phyloP scores from a whole-genome alignment of 2,888 invertebrate genomes.

The Epirrita christyi region DNA sequence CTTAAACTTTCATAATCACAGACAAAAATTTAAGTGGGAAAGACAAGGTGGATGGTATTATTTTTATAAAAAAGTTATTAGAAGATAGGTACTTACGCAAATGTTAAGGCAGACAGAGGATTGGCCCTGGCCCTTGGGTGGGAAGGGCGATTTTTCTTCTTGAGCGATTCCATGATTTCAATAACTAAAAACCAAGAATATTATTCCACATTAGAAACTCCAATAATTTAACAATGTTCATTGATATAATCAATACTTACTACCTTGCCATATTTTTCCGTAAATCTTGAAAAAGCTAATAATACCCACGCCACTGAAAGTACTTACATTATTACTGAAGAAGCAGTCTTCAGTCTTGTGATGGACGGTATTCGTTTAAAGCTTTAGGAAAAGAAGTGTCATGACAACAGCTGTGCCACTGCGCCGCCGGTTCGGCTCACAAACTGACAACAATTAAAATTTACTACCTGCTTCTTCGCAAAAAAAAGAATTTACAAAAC shows the following conservation, averaged over 20 bases:
- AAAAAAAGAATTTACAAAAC: conserved; percentile 10
- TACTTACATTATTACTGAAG: conserved; percentile 14
- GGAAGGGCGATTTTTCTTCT: conserved; percentile 81
- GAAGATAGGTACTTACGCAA: conserved; percentile 82
- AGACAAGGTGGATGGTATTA: background rate
- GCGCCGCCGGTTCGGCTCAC: conserved; percentile 11
- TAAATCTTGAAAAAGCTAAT: background rate
- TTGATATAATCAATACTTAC: background rate
- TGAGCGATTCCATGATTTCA: conserved; percentile 78
- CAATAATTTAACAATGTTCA: background rate
- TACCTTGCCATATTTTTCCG: conserved; percentile 5
- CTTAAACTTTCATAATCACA: too few species aligned
- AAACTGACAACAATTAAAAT: conserved; percentile 18
- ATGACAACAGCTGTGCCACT: conserved; percentile 25
- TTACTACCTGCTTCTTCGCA: conserved; percentile 30
- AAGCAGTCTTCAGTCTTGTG: conserved; percentile 10
- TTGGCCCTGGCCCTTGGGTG: conserved; percentile 88
- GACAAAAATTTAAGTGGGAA: background rate
- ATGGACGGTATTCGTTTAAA: conserved; percentile 14
- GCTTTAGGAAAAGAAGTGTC: conserved; percentile 14
- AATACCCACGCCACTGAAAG: too few species aligned
- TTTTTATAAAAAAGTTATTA: background rate
- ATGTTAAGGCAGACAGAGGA: conserved; percentile 87
- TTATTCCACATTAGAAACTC: background rate
- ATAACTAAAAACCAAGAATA: conserved; percentile 4